phyloP scores from a whole-genome alignment of 2,888 invertebrate genomes.

The Strigamia crassipes region DNA sequence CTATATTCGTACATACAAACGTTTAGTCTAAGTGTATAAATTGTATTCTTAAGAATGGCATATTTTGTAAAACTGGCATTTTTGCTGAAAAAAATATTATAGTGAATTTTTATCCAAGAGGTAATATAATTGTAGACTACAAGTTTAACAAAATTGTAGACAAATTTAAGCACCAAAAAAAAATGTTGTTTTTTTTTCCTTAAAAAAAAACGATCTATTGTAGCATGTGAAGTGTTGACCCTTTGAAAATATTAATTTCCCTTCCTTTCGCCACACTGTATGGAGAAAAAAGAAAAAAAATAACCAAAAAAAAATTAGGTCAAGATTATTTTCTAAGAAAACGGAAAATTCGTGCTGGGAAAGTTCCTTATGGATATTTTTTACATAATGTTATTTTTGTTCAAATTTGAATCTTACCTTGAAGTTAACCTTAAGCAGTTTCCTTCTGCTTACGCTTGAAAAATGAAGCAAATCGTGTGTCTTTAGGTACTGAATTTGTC shows the following conservation, averaged over 20 bases:
- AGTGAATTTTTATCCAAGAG: not conserved
- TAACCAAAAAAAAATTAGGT: not conserved
- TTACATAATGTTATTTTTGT: slow-evolving; percentile 2
- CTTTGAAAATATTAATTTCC: slow-evolving; percentile 2
- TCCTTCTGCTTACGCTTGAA: slow-evolving; percentile 49
- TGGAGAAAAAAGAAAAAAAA: not conserved
- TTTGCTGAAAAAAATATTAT: not conserved
- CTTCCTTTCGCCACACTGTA: not conserved
- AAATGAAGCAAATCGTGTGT: slow-evolving; percentile 53
- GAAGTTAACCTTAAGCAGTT: not conserved
- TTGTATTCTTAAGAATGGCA: not conserved
- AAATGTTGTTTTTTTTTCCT: too few species aligned
- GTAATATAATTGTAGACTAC: slow-evolving; percentile 11
- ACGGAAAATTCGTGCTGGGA: slow-evolving; percentile 22
- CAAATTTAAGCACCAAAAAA: slow-evolving; percentile 13
- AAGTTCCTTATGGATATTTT: slow-evolving; percentile 36
- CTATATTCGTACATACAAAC: not conserved
- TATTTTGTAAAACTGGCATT: not conserved
- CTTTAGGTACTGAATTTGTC: slow-evolving; percentile 54
- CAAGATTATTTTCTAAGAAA: slow-evolving; percentile 32
- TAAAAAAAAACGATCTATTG: not conserved
- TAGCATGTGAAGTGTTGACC: slow-evolving; percentile 10
- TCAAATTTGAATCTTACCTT: not conserved
- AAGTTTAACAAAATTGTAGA: not conserved
- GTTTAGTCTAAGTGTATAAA: not conserved